phyloP scores from a whole-genome alignment of 2,797 vertebrate species.

The Cossypha niveicapilla region DNA sequence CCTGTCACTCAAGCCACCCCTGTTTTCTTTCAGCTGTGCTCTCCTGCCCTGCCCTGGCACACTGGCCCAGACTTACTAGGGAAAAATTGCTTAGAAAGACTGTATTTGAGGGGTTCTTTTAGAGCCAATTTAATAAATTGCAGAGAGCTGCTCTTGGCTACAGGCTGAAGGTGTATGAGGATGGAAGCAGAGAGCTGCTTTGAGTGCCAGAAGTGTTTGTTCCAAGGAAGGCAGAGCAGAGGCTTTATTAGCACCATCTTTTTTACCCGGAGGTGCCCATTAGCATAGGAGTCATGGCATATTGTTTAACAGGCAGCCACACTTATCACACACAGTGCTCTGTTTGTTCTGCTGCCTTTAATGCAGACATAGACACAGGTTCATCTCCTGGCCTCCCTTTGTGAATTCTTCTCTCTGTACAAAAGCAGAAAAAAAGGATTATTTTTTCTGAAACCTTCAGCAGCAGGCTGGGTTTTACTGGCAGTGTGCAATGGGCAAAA shows the following conservation, averaged over 20 bases:
- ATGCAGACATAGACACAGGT: neutral
- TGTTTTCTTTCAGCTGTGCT: neutral
- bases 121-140: constrained; percentile 24
- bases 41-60: neutral
- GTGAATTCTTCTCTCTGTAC: neutral
- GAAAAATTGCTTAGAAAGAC: neutral
- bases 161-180: neutral
- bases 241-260: constrained; percentile 12
- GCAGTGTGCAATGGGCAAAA: neutral
- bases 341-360: neutral
- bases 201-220: neutral
- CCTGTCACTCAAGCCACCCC: neutral
- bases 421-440: neutral
- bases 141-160: neutral
- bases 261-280: neutral
- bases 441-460: neutral
- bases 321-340: neutral
- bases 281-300: neutral
- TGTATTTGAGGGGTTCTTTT: neutral
- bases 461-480: neutral
- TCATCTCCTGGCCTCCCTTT: neutral
- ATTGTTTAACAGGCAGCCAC: neutral
- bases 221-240: neutral
- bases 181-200: neutral
- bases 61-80: neutral